Evolutionary conservation across 1,140 invertebrate genomes (phyloP).

Genomic region (Gryllus bimaculatus): DNA sequence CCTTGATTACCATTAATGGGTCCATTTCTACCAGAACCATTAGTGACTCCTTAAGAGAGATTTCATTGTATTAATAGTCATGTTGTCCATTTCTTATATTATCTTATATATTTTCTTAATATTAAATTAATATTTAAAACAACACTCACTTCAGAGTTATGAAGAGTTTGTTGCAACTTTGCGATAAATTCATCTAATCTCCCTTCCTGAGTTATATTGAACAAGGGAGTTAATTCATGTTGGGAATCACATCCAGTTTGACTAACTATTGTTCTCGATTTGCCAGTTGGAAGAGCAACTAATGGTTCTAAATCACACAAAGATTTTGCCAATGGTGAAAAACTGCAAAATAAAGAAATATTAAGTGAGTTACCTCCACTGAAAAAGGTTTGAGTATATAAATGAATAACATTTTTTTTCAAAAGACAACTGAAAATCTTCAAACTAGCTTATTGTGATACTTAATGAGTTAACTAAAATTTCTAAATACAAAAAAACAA

Average conservation of each 20-base stretch:
- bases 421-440: too few relatives aligned
- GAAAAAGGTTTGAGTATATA: too few relatives aligned
- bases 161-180: conserved; percentile 35
- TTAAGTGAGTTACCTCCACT: too few relatives aligned
- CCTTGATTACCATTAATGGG: too few relatives aligned
- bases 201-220: conserved; percentile 39
- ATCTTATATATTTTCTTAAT: background rate
- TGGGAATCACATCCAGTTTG: background rate
- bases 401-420: too few relatives aligned
- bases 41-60: too few relatives aligned
- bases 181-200: conserved; percentile 41
- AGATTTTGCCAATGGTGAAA: conserved; percentile 34
- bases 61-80: too few relatives aligned
- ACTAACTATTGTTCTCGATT: conserved; percentile 7
- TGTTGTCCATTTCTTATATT: background rate
- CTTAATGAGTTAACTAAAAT: too few relatives aligned
- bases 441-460: too few relatives aligned
- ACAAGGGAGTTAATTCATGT: conserved; percentile 28
- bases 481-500: too few relatives aligned
- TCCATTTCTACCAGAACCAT: too few relatives aligned
- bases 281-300: conserved; percentile 28
- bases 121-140: background rate
- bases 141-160: conserved; percentile 24
- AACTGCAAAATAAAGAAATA: conserved; percentile 25
- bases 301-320: conserved; percentile 40